Evolutionary conservation across 1,140 invertebrate species (phyloP).

Genomic region (Daktulosphaira vitifoliae): DNA sequence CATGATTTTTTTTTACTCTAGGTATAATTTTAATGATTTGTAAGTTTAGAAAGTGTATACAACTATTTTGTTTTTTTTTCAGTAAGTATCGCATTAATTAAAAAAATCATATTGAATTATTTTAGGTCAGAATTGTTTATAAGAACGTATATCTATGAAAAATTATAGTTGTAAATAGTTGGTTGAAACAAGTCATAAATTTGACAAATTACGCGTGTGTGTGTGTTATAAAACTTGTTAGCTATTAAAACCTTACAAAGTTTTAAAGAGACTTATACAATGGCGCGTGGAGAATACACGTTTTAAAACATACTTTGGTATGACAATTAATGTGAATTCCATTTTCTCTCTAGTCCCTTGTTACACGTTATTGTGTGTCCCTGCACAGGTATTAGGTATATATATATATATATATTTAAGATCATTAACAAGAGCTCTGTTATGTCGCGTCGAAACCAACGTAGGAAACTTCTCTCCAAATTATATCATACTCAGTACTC

Average conservation of each 20-base stretch:
- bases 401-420: too few species aligned
- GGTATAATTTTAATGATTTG: too few species aligned
- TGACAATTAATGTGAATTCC: slow-evolving; percentile 8
- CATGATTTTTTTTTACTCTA: too few species aligned
- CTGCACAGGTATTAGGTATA: not conserved
- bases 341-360: not conserved
- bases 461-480: slow-evolving; percentile 1
- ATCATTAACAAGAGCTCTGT: slow-evolving; percentile 3
- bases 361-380: not conserved
- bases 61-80: too few species aligned
- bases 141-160: too few species aligned
- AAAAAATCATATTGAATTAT: too few species aligned
- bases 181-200: not conserved
- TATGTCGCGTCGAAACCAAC: not conserved
- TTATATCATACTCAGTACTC: not conserved
- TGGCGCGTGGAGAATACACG: not conserved
- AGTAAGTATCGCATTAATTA: too few species aligned
- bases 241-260: slow-evolving; percentile 14
- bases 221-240: not conserved
- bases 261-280: not conserved
- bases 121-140: too few species aligned
- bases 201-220: not conserved
- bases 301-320: not conserved
- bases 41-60: too few species aligned
- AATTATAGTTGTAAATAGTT: too few species aligned